A percentile compares a stretch with the other conserved stretches of the same genome.
Conservation (phyloP, 2,113 vertebrate genomes). For the Pao palembangensis region DNA sequence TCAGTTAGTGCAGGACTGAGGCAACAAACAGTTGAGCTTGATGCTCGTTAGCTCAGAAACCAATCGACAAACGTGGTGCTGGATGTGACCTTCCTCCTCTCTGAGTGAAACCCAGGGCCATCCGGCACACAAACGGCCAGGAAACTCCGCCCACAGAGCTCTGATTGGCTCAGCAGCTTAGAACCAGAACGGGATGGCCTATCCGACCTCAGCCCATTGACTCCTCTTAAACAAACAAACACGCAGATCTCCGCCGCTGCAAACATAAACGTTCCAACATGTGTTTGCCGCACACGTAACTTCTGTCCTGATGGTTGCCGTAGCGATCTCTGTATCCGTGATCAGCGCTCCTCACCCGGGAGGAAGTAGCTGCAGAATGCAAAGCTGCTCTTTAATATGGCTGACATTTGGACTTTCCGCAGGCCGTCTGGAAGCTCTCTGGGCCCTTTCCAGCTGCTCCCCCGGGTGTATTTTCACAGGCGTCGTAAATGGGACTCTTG, state of each 20-base stretch:
- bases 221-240: conserved; percentile 31
- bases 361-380: neutral
- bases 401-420: conserved; percentile 3
- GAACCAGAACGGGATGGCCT: too few species aligned
- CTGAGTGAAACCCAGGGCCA: too few species aligned
- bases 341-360: too few species aligned
- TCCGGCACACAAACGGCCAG: too few species aligned
- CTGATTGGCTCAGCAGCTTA: neutral
- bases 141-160: too few species aligned
- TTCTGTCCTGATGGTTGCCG: too few species aligned
- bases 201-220: conserved; percentile 8
- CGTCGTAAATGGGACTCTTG: neutral
- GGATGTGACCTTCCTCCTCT: too few species aligned
- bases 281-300: neutral
- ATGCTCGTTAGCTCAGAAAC: too few species aligned
- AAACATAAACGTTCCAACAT: conserved; percentile 17
- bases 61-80: too few species aligned
- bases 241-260: neutral
- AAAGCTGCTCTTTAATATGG: neutral
- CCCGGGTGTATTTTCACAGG: neutral
- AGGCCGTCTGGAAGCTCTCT: neutral
- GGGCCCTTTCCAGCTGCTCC: neutral
- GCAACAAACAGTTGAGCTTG: too few species aligned
- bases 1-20: too few species aligned
- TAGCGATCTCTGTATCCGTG: too few species aligned